phyloP scores from a whole-genome alignment of 1,140 invertebrate species.

The Hylaeus anthracinus region DNA sequence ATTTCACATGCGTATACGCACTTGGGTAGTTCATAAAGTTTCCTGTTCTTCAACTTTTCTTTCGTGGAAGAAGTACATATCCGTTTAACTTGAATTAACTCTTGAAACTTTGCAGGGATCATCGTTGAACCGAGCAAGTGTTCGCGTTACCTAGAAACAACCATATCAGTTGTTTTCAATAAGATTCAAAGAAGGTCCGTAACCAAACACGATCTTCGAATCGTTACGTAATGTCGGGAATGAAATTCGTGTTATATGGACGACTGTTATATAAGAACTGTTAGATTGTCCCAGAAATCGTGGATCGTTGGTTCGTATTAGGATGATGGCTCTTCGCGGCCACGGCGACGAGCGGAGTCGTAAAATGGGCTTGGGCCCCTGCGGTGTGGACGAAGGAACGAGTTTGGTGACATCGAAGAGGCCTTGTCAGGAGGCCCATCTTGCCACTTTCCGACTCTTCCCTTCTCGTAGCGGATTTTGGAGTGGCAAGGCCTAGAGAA shows the following conservation, averaged over 20 bases:
- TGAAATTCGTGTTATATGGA: constrained; percentile 57
- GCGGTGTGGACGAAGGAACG: constrained; percentile 53
- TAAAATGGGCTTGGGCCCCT: constrained; percentile 56
- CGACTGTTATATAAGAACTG: constrained; percentile 52
- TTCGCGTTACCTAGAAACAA: no score
- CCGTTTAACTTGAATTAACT: no score
- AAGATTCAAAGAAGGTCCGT: constrained; percentile 32
- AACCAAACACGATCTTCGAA: not conserved
- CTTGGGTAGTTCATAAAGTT: no score
- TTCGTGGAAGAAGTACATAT: no score
- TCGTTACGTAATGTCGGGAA: constrained; percentile 44
- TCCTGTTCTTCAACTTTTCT: no score
- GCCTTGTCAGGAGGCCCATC: constrained; percentile 55
- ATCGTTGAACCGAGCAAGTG: no score
- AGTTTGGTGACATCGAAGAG: constrained; percentile 65
- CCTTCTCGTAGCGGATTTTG: constrained; percentile 46
- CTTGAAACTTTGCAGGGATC: no score
- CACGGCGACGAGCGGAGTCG: constrained; percentile 40
- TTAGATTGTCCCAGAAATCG: constrained; percentile 51
- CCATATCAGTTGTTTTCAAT: constrained; percentile 21
- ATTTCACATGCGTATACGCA: no score
- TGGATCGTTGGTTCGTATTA: constrained; percentile 41
- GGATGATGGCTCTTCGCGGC: constrained; percentile 20
- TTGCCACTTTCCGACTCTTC: constrained; percentile 47
- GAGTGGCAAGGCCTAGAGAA: constrained; percentile 46